Evolutionary conservation across 2,888 invertebrate genomes (phyloP).

Genomic region (Hanleya hanleyi): DNA sequence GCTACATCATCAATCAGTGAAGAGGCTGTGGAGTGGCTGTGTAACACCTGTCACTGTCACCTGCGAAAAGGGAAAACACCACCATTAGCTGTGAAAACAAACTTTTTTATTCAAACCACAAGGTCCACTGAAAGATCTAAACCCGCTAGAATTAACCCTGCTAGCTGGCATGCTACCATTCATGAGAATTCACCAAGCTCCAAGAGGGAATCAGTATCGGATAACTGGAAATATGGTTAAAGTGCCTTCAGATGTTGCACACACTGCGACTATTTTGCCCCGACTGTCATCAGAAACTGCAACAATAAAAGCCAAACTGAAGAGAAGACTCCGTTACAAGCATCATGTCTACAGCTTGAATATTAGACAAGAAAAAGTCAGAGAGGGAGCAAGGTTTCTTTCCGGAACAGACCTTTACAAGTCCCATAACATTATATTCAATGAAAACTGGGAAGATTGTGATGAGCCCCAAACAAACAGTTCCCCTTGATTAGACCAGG

Average conservation of each 20-base stretch:
- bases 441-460: constrained; percentile 3
- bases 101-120: neutral
- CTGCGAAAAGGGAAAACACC: constrained; percentile 32
- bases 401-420: constrained; percentile 23
- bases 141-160: constrained; percentile 5
- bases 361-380: constrained; percentile 33
- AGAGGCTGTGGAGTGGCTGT: constrained; percentile 34
- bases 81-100: neutral
- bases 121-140: constrained; percentile 1
- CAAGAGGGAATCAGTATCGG: constrained; percentile 17
- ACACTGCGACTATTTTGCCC: constrained; percentile 16
- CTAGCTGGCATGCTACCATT: constrained; percentile 20
- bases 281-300: constrained; percentile 14
- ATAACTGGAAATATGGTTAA: too few species aligned
- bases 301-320: constrained; percentile 34
- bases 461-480: too few species aligned
- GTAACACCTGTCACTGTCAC: constrained; percentile 32
- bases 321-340: constrained; percentile 33
- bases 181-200: constrained; percentile 23
- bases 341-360: constrained; percentile 34
- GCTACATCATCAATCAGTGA: neutral
- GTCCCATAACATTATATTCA: constrained; percentile 14
- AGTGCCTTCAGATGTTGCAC: constrained; percentile 16
- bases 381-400: constrained; percentile 22
- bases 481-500: too few species aligned